A percentile compares a stretch with the other conserved stretches of the same genome.
phyloP scores from a whole-genome alignment of 2,888 invertebrate genomes.

The Steromphala cineraria region DNA sequence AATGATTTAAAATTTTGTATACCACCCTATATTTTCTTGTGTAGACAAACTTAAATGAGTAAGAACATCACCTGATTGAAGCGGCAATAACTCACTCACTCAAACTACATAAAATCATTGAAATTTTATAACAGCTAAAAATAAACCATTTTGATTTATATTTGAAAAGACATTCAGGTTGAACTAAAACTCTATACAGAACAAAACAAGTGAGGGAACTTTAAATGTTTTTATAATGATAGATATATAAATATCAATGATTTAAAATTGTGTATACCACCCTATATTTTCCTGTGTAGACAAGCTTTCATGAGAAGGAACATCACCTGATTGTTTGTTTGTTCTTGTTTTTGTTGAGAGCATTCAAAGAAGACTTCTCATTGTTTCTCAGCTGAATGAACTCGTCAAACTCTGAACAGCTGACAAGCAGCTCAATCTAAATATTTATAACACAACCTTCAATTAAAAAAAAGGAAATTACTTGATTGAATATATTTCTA shows the following conservation, averaged over 20 bases:
- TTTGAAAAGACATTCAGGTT: too few relatives aligned
- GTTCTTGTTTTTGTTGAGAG: slow-evolving; percentile 81
- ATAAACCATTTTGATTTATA: too few relatives aligned
- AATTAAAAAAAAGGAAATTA: not conserved
- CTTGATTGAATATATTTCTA: not conserved
- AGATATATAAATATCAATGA: too few relatives aligned
- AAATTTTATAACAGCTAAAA: not conserved
- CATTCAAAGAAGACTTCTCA: slow-evolving; percentile 83
- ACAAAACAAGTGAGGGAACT: too few relatives aligned
- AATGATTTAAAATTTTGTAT: too few relatives aligned
- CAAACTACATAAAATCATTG: not conserved
- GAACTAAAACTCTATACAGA: too few relatives aligned
- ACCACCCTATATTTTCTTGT: too few relatives aligned
- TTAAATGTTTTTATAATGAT: too few relatives aligned
- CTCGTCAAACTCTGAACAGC: slow-evolving; percentile 82
- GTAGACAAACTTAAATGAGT: too few relatives aligned
- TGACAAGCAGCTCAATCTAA: slow-evolving; percentile 65
- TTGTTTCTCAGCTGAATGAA: slow-evolving; percentile 81
- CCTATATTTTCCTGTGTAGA: too few relatives aligned
- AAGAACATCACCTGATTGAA: slow-evolving; percentile 77
- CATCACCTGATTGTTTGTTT: slow-evolving; percentile 79
- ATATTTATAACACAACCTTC: not conserved
- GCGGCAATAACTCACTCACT: too few relatives aligned
- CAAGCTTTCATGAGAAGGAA: not conserved
- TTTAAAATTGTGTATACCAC: too few relatives aligned